Base-by-base conservation (phyloP, 2,113 vertebrate species). In the Actinemys pallida region DNA sequence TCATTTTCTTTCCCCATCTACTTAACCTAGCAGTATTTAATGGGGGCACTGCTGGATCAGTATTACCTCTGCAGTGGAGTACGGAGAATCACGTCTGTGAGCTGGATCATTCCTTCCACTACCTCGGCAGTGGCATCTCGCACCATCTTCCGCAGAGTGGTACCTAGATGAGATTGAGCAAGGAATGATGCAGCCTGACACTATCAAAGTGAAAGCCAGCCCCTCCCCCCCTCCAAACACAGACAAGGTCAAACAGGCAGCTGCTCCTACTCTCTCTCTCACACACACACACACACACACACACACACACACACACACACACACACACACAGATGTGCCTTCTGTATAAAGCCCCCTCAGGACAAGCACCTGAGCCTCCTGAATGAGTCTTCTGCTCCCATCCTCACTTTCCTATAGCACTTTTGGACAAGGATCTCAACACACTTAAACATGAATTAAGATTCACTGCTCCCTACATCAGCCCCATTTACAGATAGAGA, bases 31-130 rank as follows among this genome's bases (percentile, higher is more conserved):
- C 25, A 81, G 20, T 49, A 90, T 91, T 57, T 88, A 47, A 72
- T 22, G n/a, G 65, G 25, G 24, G 75, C 24, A 45, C 24, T 45
- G 65, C 35, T 72, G 19, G 65, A 27, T 27, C 35, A 95, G 81
- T 29, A 81, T 72, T 97, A 99, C 99, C 99, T 99, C 89, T 99
- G 98, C 75, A 97, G 80, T 14, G 99, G 98, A 50, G 98, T 96
- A 83, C 78, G 97, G 53, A 98, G 97, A 89, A 99, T 98, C 65
- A 98, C 97, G 82, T 99, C 99, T 86, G 98, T 80, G 76, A 99
- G 98, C 81, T 99, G 99, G 29, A 97, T 94, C 92, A 99, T 98
- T 75, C 99, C 99, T 35, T 99, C 99, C 96, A 99, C 96, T 29
- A 99, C 98, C 69, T 99, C 98, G 29, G 98, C 97, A 1, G 98